These are phyloP conservation scores for Cassiopea andromeda DNA, from an alignment of 30 jellyfish, hydroid and myxozoan genomes.

Conservation along the genomic window DNA sequence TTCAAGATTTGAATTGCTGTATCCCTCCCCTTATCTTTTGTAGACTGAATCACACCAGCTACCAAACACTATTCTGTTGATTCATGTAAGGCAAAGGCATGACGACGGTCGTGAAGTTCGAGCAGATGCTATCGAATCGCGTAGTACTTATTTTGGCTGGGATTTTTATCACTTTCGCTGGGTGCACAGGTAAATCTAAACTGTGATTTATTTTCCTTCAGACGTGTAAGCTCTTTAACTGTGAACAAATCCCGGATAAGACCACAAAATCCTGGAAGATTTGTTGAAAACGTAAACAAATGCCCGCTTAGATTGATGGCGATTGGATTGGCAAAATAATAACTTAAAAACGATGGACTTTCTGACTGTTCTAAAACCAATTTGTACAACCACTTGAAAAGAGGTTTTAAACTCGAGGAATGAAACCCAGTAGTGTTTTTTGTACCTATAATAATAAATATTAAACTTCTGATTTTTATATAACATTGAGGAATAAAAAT, in stretches of 20 bases:
- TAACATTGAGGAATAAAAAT: too few species aligned
- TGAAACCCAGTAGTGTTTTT: too few species aligned
- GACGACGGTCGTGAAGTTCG: neutral
- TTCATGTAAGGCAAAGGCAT: neutral
- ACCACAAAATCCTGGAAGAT: neutral
- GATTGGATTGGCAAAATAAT: too few species aligned
- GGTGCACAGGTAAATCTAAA: neutral
- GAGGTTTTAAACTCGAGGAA: too few species aligned
- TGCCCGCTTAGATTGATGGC: neutral
- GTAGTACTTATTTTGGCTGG: neutral
- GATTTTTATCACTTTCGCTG: neutral
- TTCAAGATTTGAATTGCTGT: constrained; percentile 8
- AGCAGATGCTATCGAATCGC: neutral
- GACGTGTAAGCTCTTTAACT: neutral
- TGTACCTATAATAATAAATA: too few species aligned
- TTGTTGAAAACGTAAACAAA: neutral
- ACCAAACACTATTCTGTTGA: neutral
- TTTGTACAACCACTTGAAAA: too few species aligned
- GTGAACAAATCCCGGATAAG: neutral
- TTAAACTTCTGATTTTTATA: too few species aligned
- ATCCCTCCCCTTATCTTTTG: constrained; percentile 14
- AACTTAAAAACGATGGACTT: too few species aligned
- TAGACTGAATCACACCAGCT: constrained; percentile 29
- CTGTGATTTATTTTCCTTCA: neutral
- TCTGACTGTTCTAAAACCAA: too few species aligned